phyloP scores from a whole-genome alignment of 2,888 invertebrate species.

The Anthrax anthrax region DNA sequence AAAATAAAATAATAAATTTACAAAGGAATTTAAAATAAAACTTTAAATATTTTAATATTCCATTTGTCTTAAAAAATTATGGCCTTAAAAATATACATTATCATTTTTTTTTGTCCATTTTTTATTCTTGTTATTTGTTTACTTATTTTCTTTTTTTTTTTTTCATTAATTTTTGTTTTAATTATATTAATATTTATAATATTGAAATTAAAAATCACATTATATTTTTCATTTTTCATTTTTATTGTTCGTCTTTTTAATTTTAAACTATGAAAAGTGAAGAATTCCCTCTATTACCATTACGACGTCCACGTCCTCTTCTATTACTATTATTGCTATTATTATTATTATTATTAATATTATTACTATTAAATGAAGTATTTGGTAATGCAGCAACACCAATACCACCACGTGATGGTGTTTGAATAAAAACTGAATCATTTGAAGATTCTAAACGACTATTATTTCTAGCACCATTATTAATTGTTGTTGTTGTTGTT shows the following conservation, averaged over 20 bases:
- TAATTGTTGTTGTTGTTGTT: slow-evolving; percentile 2
- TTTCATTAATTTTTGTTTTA: background rate
- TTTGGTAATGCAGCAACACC: slow-evolving; percentile 32
- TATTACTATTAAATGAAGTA: slow-evolving; percentile 6
- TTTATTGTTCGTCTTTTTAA: no score
- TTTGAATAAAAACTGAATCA: slow-evolving; percentile 27
- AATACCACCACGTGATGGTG: slow-evolving; percentile 28
- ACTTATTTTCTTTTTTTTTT: background rate
- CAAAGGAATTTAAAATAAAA: no score
- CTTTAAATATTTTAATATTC: no score
- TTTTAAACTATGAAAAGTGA: background rate
- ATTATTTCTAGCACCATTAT: slow-evolving; percentile 8
- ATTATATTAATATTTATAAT: background rate
- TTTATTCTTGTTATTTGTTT: no score
- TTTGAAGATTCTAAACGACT: background rate
- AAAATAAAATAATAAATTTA: no score
- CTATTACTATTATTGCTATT: background rate
- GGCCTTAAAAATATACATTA: background rate
- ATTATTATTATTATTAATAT: background rate
- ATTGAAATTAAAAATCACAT: background rate
- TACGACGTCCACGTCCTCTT: background rate
- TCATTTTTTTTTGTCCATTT: no score
- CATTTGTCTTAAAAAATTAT: background rate
- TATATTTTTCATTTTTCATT: background rate
- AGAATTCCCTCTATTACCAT: background rate